Base-by-base conservation (phyloP, 2,113 vertebrate genomes). In the Camelus dromedarius region DNA sequence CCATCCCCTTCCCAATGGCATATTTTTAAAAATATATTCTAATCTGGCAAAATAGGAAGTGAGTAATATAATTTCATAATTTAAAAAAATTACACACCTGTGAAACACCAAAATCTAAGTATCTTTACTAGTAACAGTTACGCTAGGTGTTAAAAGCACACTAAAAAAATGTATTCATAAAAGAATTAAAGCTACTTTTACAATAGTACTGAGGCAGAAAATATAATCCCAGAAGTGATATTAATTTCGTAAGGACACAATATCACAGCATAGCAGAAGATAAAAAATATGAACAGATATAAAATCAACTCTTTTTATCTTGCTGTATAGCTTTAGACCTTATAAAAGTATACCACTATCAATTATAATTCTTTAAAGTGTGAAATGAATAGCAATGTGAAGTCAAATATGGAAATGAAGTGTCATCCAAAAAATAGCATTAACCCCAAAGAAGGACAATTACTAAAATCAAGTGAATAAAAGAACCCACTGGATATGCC, bases 181-280 rank as follows among this genome's bases (percentile, higher is more conserved):
- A 84, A 94, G 28, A 93, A 89, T 69, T 80, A 92, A 96, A 90
- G 28, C 50, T 13, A 91, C 28, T 95, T 92, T 83, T 81, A 38
- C 69, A 90, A 80, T 0, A 92, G 50, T 56, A 92, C 32, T 76
- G n/a, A 90, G n/a, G 24, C 26, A 93, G 83, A 81, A 94, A 84
- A 84, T 42, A 85, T 30, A 82, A 92, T 83, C 13, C 30, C 48
- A 76, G 48, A 91, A 22, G 48, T 67, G 38, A 79, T 52, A 85
- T 20, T 89, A 93, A 91, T 91, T 91, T 93, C 76, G 70, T 90
- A 77, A 91, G 87, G 80, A 77, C 22, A 79, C 26, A 48, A 1
- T 62, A 95, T 58, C 58, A 91, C 5, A 80, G 64, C 14, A 85
- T 5, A 81, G 11, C 26, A 70, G 76, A 79, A 84, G 76, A 70